Base-by-base conservation (phyloP, 2,888 invertebrate genomes). In the Nomada ferruginata region DNA sequence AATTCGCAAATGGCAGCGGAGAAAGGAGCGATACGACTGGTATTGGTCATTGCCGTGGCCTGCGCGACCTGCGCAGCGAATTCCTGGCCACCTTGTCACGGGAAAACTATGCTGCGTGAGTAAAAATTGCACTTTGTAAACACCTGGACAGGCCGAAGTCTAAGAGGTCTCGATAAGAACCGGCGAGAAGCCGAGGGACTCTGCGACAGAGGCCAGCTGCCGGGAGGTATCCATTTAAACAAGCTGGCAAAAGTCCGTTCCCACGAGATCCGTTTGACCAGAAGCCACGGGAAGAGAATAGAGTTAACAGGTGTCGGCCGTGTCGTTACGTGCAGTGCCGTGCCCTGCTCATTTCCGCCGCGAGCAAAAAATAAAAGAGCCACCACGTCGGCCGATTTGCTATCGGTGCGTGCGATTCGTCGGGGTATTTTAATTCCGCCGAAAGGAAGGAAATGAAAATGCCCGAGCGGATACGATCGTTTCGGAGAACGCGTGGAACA, bases 101-200 rank as follows among this genome's bases (percentile, higher is more conserved):
- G 91, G 78, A 92, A 91, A 84, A 91, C 92, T 50, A 80, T 92
- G 70, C 78, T 92, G 75, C 91, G 93, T 92, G 83, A 92, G 92
- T 92, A 91, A 9, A 66, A 68, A 57, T 23, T 13, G 15, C 47
- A 26, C 11, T 9, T 57, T 7, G 36, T 36, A 36, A 36, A 36
- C 36, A 36, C 36, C 36, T 36, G 5, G 7, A 29, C 29, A 4
- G 29, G 29, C 29, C 29, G 7, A 36, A 36, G 36, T 36, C 36
- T 7, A 29, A 5, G 29, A 29, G 5, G 29, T 0, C 5, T 7
- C 36, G 36, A 36, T 5, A 36, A 36, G 36, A 36, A 1, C 36
- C 36, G 36, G 36, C 7, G 36, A 36, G 1, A 64, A 64, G 65
- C 65, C 26, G 64, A 20, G 11, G 9, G 20, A n/a, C 53, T 20